Percentiles rank a stretch among this genome's conserved stretches.
Evolutionary conservation across 1,140 invertebrate species (phyloP).

Genomic region (Anagrus nilaparvatae): DNA sequence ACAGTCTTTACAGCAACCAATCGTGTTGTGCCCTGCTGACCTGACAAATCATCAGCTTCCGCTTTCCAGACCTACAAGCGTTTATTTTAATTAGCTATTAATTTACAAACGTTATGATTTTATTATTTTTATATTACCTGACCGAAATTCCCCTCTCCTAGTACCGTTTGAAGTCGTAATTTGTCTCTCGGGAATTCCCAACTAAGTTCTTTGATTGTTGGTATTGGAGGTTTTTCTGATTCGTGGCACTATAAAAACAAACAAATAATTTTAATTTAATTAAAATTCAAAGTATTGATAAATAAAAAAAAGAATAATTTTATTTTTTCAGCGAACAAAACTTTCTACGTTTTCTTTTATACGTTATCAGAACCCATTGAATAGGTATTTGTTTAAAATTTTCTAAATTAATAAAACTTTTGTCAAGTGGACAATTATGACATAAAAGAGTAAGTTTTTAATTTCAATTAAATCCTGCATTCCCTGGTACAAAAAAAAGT

Average conservation of each 20-base stretch:
- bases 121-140: conserved; percentile 46
- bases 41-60: conserved; percentile 66
- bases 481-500: too few relatives aligned
- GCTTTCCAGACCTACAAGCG: conserved; percentile 64
- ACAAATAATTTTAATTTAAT: conserved; percentile 5
- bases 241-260: conserved; percentile 33
- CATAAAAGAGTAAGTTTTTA: too few relatives aligned
- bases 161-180: conserved; percentile 63
- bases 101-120: not conserved
- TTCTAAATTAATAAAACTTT: too few relatives aligned
- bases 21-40: conserved; percentile 63
- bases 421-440: too few relatives aligned
- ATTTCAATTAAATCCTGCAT: too few relatives aligned
- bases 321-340: too few relatives aligned
- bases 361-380: too few relatives aligned
- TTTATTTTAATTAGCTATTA: not conserved
- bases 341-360: too few relatives aligned
- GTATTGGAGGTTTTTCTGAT: conserved; percentile 39
- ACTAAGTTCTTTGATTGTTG: conserved; percentile 45
- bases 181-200: conserved; percentile 73
- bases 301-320: too few relatives aligned
- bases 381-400: too few relatives aligned
- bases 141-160: conserved; percentile 78
- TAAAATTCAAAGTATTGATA: not conserved
- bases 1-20: conserved; percentile 76